Percentiles rank a stretch among this genome's conserved stretches.
phyloP scores from a whole-genome alignment of 2,888 invertebrate species.

The Chromoteleia sp. region DNA sequence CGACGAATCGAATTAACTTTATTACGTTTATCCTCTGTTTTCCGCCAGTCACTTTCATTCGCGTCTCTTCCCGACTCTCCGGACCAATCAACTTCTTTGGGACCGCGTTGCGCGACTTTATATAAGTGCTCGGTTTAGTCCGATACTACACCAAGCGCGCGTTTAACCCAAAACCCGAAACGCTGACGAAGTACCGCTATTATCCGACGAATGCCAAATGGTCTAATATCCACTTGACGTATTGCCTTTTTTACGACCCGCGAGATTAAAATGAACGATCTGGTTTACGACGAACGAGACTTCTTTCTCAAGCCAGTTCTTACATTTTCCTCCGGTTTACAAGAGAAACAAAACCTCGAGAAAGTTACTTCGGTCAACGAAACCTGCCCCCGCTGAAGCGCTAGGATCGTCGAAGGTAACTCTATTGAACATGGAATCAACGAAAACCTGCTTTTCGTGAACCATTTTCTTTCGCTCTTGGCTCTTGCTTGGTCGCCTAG shows the following conservation, averaged over 20 bases:
- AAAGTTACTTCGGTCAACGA: no score
- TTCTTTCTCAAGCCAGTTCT: not conserved
- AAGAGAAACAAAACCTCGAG: not conserved
- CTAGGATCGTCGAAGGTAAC: no score
- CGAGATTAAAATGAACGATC: conserved; percentile 36
- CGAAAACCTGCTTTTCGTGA: no score
- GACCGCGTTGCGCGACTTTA: conserved; percentile 36
- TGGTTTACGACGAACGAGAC: conserved; percentile 11
- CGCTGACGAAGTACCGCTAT: conserved; percentile 54
- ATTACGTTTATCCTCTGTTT: conserved; percentile 83
- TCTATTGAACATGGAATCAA: no score
- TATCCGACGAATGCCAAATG: conserved; percentile 51
- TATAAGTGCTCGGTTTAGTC: conserved; percentile 26
- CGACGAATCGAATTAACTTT: conserved; percentile 84
- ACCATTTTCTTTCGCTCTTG: no score
- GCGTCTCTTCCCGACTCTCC: conserved; percentile 58
- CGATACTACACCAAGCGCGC: conserved; percentile 42
- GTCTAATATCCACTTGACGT: conserved; percentile 57
- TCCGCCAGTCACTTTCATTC: conserved; percentile 77
- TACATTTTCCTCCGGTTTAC: not conserved
- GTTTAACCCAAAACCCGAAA: conserved; percentile 60
- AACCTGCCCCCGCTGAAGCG: no score
- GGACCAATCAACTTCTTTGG: conserved; percentile 65
- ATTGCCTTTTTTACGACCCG: conserved; percentile 40
- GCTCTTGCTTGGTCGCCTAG: no score